phyloP scores from a whole-genome alignment of 2,888 invertebrate genomes.

The Icerya purchasi region DNA sequence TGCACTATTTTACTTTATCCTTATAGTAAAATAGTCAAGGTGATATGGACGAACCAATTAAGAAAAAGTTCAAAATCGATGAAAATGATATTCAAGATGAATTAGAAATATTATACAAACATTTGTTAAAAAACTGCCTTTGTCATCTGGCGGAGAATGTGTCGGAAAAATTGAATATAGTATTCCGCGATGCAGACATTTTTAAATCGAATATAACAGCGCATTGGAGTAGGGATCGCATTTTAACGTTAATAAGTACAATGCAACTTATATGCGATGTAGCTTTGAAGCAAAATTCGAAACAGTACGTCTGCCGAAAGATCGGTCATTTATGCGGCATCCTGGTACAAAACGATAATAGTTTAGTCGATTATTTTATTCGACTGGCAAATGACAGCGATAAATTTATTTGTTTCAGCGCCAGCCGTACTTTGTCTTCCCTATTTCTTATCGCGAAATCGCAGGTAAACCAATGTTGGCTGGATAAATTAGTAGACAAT shows the following conservation, averaged over 20 bases:
- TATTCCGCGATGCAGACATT: constrained; percentile 15
- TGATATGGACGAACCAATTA: constrained; percentile 6
- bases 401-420: constrained; percentile 58
- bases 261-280: constrained; percentile 64
- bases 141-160: constrained; percentile 11
- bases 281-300: constrained; percentile 60
- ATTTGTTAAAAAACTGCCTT: constrained; percentile 10
- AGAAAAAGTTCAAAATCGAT: constrained; percentile 5
- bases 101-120: constrained; percentile 1
- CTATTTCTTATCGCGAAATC: constrained; percentile 67
- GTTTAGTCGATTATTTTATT: constrained; percentile 63
- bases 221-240: constrained; percentile 38
- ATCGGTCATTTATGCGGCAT: constrained; percentile 61
- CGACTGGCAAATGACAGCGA: constrained; percentile 55
- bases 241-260: constrained; percentile 59
- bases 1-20: neutral
- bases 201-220: constrained; percentile 4
- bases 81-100: constrained; percentile 3
- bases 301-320: constrained; percentile 58
- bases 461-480: constrained; percentile 38
- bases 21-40: neutral
- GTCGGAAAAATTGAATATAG: neutral
- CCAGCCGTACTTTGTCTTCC: constrained; percentile 56
- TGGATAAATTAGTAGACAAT: constrained; percentile 43
- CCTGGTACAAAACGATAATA: constrained; percentile 55